Base-by-base conservation (phyloP, 1,140 invertebrate genomes). In the Conus betulinus region DNA sequence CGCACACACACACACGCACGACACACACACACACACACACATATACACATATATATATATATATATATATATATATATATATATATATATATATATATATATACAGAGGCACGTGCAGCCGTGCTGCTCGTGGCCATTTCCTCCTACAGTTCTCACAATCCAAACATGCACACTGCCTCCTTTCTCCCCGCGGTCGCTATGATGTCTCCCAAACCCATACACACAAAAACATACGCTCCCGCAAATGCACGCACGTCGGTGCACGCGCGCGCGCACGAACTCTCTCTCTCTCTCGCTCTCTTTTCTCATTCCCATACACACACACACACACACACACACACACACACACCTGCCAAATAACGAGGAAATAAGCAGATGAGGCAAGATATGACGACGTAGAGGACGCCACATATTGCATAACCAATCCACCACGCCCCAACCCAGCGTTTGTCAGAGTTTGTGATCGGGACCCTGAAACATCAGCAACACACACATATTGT, bases 381-480 rank as follows among this genome's bases (percentile, higher is more conserved):
- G 39, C 17, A 39, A 39, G 60, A 15, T 0, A 85, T 15, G 6
- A 85, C 6, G n/a, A 63, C 10, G 63, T 6, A 85, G 57, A 85
- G 84, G 25, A 63, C 25, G 23, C 8, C 20, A 39, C 53, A 60
- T 11, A 67, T 52, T 10, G 23, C 67, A 27, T 60, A 85, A 15
- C 84, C 84, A 25, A 85, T 60, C 84, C 84, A 71, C 84, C 84
- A 85, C 3, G 84, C 84, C 13, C 84, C 84, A 60, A 85, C 57
- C 84, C 84, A 85, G n/a, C 84, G 84, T 17, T 55, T 63, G 8
- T 71, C 84, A 10, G 55, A 63, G 4, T 7, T 13, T 5, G 52
- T 74, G n/a, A 85, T 85, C 4, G 25, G 20, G 27, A 5, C 15
- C 25, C 84, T 85, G 53, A n/a, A 63, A 63, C 60, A 63, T 20